These are phyloP conservation scores for Deroplatys truncata DNA, from an alignment of 2,888 invertebrate genomes.

Conservation along the genomic window DNA sequence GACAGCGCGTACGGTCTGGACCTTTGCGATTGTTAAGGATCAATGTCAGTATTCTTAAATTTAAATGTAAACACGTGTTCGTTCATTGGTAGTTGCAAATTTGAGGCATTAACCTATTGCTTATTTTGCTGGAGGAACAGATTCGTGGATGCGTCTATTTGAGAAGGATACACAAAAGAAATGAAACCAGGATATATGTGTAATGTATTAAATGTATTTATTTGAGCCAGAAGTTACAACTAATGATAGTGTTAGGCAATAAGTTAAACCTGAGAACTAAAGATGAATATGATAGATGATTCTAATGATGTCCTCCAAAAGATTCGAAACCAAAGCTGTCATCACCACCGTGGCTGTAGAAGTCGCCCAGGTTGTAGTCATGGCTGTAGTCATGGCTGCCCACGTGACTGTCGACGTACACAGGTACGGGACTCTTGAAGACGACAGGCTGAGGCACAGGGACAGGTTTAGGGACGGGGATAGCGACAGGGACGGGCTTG, in stretches of 20 bases:
- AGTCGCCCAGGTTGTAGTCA: background rate
- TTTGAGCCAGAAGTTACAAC: background rate
- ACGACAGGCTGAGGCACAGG: constrained; percentile 20
- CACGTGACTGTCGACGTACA: constrained; percentile 11
- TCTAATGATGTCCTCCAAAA: background rate
- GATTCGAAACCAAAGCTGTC: background rate
- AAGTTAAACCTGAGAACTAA: background rate
- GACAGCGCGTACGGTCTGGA: too few species aligned
- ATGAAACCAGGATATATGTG: too few species aligned
- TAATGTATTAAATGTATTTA: background rate
- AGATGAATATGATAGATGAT: background rate
- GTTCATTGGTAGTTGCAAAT: too few species aligned
- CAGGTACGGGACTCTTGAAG: constrained; percentile 26
- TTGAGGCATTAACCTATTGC: too few species aligned
- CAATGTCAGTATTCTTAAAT: too few species aligned
- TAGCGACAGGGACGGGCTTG: background rate
- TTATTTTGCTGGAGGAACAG: too few species aligned
- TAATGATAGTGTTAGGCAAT: background rate
- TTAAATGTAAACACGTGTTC: too few species aligned
- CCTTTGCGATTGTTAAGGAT: too few species aligned
- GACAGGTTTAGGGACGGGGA: constrained; percentile 3
- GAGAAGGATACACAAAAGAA: too few species aligned
- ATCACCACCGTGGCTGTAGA: background rate
- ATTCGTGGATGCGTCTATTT: too few species aligned
- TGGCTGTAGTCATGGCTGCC: background rate